Percentiles rank a stretch among this genome's conserved stretches.
Evolutionary conservation across 2,797 vertebrate genomes (phyloP).

Genomic region (Premnoplex brunnescens): DNA sequence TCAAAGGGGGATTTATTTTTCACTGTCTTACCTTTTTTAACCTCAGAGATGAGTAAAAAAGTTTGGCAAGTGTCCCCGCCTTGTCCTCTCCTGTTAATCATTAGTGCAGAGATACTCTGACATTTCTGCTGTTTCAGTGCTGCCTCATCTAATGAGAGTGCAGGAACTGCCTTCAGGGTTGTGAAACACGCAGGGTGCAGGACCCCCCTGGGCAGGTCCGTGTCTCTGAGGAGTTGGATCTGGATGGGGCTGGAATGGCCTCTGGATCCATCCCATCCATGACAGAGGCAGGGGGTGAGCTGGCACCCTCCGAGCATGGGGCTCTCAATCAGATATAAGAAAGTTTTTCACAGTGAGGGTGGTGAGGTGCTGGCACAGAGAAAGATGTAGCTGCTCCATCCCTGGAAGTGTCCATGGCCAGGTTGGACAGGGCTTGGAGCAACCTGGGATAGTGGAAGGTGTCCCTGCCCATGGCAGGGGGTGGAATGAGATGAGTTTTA

Average conservation of each 20-base stretch:
- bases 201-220: fast-evolving
- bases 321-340: background rate
- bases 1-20: background rate
- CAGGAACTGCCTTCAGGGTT: background rate
- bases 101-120: slow-evolving; percentile 7
- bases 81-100: slow-evolving; percentile 25
- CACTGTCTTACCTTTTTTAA: background rate
- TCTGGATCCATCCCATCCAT: background rate
- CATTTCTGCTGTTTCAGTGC: background rate
- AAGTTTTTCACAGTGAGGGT: background rate
- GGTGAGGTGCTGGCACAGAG: background rate
- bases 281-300: background rate
- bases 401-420: background rate
- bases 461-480: background rate
- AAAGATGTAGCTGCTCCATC: background rate
- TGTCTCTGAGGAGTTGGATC: background rate
- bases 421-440: fast-evolving
- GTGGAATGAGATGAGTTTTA: fast-evolving
- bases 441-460: fast-evolving
- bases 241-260: background rate
- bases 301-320: fast-evolving
- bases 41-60: background rate
- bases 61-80: background rate
- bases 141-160: background rate
- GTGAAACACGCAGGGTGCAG: background rate